These are phyloP conservation scores for Drosophila neotestacea DNA, from an alignment of 2,888 invertebrate genomes.

Conservation along the genomic window DNA sequence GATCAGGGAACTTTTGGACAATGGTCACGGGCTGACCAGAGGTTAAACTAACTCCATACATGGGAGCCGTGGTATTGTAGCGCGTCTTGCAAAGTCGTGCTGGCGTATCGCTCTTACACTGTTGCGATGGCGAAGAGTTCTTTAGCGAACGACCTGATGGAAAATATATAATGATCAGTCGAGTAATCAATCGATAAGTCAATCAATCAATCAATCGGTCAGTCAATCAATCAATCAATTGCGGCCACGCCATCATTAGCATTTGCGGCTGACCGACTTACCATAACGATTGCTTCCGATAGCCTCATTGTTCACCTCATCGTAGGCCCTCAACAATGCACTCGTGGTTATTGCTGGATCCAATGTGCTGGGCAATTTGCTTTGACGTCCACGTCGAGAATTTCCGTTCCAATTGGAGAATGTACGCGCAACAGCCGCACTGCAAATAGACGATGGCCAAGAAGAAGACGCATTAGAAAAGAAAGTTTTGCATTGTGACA, in stretches of 20 bases:
- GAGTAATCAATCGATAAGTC: constrained; percentile 35
- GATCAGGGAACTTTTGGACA: constrained; percentile 96
- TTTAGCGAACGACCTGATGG: constrained; percentile 84
- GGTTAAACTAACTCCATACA: constrained; percentile 97
- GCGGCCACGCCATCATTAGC: constrained; percentile 50
- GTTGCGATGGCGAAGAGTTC: constrained; percentile 76
- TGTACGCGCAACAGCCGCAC: constrained; percentile 91
- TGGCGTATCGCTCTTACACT: constrained; percentile 88
- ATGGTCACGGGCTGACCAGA: constrained; percentile 97
- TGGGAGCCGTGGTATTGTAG: constrained; percentile 96
- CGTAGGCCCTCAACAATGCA: constrained; percentile 88
- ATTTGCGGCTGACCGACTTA: constrained; percentile 80
- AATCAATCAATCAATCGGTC: constrained; percentile 43
- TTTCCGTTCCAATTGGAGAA: constrained; percentile 90
- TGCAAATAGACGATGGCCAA: constrained; percentile 79
- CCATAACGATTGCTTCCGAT: constrained; percentile 85
- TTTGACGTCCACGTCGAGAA: constrained; percentile 89
- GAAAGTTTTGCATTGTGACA: constrained; percentile 56
- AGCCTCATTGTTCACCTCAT: constrained; percentile 86
- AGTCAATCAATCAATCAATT: constrained; percentile 43
- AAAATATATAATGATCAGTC: no score
- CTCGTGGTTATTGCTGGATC: constrained; percentile 91
- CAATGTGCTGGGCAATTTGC: constrained; percentile 87
- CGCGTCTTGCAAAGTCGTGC: constrained; percentile 93
- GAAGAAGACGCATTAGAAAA: constrained; percentile 67